Percentiles rank a stretch among this genome's conserved stretches.
phyloP scores from a whole-genome alignment of 2,797 vertebrate species.

The Botia kubotai region DNA sequence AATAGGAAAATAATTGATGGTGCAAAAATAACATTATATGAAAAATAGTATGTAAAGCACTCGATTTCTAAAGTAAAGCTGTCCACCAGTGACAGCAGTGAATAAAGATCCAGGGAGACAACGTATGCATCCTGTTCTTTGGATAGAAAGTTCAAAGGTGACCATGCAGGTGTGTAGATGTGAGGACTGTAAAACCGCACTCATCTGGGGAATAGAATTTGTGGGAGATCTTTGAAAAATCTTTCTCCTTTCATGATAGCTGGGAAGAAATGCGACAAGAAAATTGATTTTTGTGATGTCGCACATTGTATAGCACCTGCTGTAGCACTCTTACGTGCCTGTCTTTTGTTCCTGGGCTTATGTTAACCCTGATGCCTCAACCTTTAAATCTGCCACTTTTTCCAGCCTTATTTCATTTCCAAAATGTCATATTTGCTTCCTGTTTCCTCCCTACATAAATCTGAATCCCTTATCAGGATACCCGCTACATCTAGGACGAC shows the following conservation, averaged over 20 bases:
- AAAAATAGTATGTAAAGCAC: background rate
- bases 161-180: background rate
- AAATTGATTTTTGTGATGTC: conserved; percentile 51
- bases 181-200: background rate
- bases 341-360: conserved; percentile 22
- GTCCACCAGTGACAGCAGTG: background rate
- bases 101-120: background rate
- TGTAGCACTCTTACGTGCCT: conserved; percentile 12
- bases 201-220: background rate
- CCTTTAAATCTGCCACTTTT: conserved; percentile 37
- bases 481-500: conserved; percentile 71
- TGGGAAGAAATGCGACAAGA: conserved; percentile 15
- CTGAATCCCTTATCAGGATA: conserved; percentile 79
- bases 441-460: conserved; percentile 74
- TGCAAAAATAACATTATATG: background rate
- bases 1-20: background rate
- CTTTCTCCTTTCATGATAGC: conserved; percentile 30
- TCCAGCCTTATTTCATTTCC: conserved; percentile 51
- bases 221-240: background rate
- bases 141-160: background rate
- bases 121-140: background rate
- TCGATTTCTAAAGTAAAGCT: background rate
- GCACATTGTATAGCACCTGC: conserved; percentile 3
- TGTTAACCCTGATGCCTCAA: conserved; percentile 37
- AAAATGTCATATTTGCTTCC: conserved; percentile 72